These are phyloP conservation scores for Pecten maximus DNA, from an alignment of 2,888 invertebrate genomes.

Conservation along the genomic window DNA sequence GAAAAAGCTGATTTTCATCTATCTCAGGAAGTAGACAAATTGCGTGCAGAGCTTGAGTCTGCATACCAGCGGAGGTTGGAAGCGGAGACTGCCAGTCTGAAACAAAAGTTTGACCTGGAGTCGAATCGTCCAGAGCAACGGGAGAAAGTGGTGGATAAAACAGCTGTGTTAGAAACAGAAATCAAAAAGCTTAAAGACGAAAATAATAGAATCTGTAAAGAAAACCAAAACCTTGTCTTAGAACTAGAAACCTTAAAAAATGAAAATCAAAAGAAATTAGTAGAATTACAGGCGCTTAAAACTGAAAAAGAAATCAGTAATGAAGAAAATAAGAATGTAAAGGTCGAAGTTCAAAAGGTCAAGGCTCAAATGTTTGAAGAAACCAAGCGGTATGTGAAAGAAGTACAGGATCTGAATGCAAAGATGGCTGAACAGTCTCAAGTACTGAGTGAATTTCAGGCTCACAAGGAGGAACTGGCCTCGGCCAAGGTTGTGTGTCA, in stretches of 20 bases:
- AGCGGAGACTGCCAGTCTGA: constrained; percentile 56
- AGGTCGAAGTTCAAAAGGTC: constrained; percentile 46
- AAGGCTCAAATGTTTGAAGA: constrained; percentile 51
- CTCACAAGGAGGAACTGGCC: constrained; percentile 56
- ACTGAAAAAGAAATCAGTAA: constrained; percentile 42
- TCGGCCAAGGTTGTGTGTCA: constrained; percentile 59
- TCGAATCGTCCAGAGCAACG: constrained; percentile 55
- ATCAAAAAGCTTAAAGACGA: constrained; percentile 43
- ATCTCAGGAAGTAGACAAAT: constrained; percentile 67
- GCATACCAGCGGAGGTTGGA: constrained; percentile 65
- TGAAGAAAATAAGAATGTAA: constrained; percentile 55
- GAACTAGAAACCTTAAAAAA: constrained; percentile 61
- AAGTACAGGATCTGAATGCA: constrained; percentile 53
- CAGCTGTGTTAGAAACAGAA: constrained; percentile 45
- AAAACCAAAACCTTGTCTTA: constrained; percentile 53
- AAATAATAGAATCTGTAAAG: constrained; percentile 45
- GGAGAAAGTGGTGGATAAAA: constrained; percentile 60
- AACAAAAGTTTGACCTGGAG: constrained; percentile 60
- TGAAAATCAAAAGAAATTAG: constrained; percentile 41
- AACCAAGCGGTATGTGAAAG: constrained; percentile 51
- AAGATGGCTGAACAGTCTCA: constrained; percentile 52
- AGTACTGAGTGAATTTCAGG: constrained; percentile 57
- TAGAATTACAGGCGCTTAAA: constrained; percentile 60
- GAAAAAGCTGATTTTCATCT: constrained; percentile 70
- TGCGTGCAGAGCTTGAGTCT: constrained; percentile 63